A percentile compares a stretch with the other conserved stretches of the same genome.
Conservation (phyloP, 1,140 invertebrate species). For the Sminthurides bifidus region DNA sequence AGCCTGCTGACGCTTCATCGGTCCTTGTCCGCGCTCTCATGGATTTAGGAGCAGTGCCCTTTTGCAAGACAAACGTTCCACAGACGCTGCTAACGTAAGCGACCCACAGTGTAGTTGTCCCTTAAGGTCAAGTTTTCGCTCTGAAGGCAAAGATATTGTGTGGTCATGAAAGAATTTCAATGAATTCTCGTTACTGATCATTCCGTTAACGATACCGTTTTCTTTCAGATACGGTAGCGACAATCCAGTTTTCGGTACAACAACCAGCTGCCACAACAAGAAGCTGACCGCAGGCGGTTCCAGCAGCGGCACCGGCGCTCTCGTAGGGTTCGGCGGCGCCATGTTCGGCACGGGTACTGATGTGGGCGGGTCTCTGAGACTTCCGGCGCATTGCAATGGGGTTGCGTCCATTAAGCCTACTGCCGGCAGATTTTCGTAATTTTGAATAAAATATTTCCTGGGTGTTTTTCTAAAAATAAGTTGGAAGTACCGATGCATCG, state of each 20-base stretch:
- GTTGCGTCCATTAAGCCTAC: constrained; percentile 72
- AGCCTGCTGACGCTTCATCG: constrained; percentile 34
- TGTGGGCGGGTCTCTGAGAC: constrained; percentile 64
- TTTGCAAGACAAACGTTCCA: constrained; percentile 40
- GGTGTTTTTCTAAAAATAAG: no score
- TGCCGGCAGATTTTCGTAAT: constrained; percentile 8
- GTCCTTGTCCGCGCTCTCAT: constrained; percentile 33
- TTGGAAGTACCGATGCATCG: no score
- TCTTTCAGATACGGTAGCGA: constrained; percentile 7
- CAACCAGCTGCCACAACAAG: constrained; percentile 18
- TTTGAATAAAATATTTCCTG: not conserved
- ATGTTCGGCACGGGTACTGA: constrained; percentile 16
- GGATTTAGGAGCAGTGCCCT: constrained; percentile 39
- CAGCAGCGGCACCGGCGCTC: constrained; percentile 24
- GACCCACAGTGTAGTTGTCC: no score
- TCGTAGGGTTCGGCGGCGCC: constrained; percentile 19
- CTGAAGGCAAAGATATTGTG: no score
- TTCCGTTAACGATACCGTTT: not conserved
- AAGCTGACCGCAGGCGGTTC: constrained; percentile 25
- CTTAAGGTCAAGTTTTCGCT: no score
- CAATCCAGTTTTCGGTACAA: constrained; percentile 29
- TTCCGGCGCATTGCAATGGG: constrained; percentile 75
- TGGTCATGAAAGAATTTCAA: no score
- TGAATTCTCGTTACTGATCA: not conserved
- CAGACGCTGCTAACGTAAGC: constrained; percentile 30